Percentiles rank a stretch among this genome's conserved stretches.
Evolutionary conservation across 2,113 vertebrate species (phyloP).

Genomic region (Peucedramus taeniatus): DNA sequence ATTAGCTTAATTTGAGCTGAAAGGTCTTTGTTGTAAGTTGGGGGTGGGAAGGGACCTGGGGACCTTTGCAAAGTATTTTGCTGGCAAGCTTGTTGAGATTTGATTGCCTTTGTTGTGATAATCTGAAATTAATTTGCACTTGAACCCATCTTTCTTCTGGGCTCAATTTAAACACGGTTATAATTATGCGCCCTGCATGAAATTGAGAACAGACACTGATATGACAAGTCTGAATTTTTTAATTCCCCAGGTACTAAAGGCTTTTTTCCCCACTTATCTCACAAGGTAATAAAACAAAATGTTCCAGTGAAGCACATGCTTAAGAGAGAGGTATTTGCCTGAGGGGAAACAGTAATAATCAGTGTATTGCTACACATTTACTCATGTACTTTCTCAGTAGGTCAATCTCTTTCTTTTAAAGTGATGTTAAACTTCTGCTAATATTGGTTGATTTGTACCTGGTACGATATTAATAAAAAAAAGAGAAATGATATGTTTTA

Average conservation of each 20-base stretch:
- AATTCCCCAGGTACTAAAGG: conserved; percentile 90
- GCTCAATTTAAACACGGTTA: conserved; percentile 92
- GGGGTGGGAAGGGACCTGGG: conserved; percentile 80
- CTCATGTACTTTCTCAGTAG: conserved; percentile 86
- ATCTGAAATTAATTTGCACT: conserved; percentile 99
- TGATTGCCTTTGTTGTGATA: conserved; percentile 97
- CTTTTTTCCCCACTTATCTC: conserved; percentile 85
- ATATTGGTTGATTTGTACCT: conserved; percentile 78
- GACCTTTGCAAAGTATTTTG: conserved; percentile 87
- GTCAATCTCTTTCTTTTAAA: conserved; percentile 85
- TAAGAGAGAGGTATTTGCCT: conserved; percentile 93
- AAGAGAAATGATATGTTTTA: conserved; percentile 40
- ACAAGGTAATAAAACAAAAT: conserved; percentile 97
- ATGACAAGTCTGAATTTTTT: conserved; percentile 88
- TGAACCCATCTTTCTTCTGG: conserved; percentile 98
- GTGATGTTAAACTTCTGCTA: conserved; percentile 85
- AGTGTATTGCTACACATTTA: conserved; percentile 85
- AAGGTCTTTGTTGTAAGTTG: conserved; percentile 82
- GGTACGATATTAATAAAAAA: conserved; percentile 40
- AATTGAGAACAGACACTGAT: conserved; percentile 90
- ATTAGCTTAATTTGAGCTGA: conserved; percentile 87
- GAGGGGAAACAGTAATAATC: conserved; percentile 93
- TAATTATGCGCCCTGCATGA: conserved; percentile 91
- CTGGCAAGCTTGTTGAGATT: conserved; percentile 85
- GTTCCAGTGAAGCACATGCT: conserved; percentile 83